phyloP scores from a whole-genome alignment of 1,140 invertebrate species.

The Schlechtendalia chinensis region DNA sequence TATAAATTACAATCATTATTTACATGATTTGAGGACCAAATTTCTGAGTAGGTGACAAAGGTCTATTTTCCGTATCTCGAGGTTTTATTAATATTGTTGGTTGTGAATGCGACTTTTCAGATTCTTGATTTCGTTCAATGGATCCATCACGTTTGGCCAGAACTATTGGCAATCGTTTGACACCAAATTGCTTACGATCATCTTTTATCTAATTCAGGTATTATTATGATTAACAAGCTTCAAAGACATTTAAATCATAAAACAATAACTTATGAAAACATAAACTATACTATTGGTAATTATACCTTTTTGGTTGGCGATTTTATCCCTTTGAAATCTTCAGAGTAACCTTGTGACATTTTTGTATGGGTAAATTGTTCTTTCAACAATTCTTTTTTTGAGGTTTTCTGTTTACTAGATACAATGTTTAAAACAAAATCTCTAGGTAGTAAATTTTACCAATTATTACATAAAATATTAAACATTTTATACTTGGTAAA shows the following conservation, averaged over 20 bases:
- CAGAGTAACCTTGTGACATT: conserved; percentile 38
- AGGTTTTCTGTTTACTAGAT: too few relatives aligned
- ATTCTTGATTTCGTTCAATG: conserved; percentile 50
- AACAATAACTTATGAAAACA: neutral
- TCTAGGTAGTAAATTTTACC: neutral
- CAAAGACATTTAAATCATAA: neutral
- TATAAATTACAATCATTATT: neutral
- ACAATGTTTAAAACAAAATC: too few relatives aligned
- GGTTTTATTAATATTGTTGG: conserved; percentile 62
- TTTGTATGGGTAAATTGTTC: neutral
- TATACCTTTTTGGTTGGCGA: conserved; percentile 37
- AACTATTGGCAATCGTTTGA: conserved; percentile 52
- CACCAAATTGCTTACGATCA: conserved; percentile 51
- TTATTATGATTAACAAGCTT: neutral
- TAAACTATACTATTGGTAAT: neutral
- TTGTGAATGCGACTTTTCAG: conserved; percentile 52
- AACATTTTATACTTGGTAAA: neutral
- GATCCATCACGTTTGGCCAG: conserved; percentile 52
- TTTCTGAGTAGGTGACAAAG: conserved; percentile 57
- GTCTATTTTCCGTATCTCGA: conserved; percentile 59
- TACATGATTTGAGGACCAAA: conserved; percentile 20
- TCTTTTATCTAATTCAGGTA: conserved; percentile 51
- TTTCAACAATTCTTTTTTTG: neutral
- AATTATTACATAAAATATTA: neutral
- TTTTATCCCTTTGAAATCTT: conserved; percentile 35